Conservation (phyloP, 1,140 invertebrate genomes). For the Ceratitis capitata region DNA sequence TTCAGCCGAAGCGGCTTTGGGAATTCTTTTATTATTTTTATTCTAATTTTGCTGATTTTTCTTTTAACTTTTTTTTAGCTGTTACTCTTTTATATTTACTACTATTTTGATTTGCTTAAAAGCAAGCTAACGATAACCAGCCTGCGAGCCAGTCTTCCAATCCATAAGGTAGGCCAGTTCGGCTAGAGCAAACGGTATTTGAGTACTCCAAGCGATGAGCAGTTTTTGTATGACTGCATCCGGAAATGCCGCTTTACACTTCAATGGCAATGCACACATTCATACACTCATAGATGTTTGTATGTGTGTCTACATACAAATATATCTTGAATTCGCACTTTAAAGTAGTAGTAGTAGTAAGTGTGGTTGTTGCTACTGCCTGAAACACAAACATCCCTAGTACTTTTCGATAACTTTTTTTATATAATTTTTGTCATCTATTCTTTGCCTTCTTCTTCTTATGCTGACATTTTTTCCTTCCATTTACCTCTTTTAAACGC, state of each 20-base stretch:
- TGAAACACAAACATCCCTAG: background rate
- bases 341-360: background rate
- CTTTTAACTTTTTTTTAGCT: background rate
- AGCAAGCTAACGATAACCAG: background rate
- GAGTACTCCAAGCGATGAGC: constrained; percentile 35
- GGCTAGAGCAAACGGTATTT: constrained; percentile 19
- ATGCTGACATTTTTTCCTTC: no score
- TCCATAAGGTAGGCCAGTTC: background rate
- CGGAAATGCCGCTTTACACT: constrained; percentile 64
- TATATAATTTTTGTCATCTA: background rate
- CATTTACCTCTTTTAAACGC: no score
- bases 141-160: background rate
- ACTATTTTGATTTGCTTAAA: background rate
- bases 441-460: background rate
- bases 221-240: constrained; percentile 54
- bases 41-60: background rate
- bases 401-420: background rate
- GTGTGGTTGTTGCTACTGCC: background rate
- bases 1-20: background rate
- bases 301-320: no score
- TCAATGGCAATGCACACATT: constrained; percentile 57
- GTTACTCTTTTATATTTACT: background rate
- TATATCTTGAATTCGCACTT: constrained; percentile 19
- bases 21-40: background rate
- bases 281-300: no score